A percentile compares a stretch with the other conserved stretches of the same genome.
Evolutionary conservation across 1,140 invertebrate species (phyloP).

Genomic region (Orussus abietinus): DNA sequence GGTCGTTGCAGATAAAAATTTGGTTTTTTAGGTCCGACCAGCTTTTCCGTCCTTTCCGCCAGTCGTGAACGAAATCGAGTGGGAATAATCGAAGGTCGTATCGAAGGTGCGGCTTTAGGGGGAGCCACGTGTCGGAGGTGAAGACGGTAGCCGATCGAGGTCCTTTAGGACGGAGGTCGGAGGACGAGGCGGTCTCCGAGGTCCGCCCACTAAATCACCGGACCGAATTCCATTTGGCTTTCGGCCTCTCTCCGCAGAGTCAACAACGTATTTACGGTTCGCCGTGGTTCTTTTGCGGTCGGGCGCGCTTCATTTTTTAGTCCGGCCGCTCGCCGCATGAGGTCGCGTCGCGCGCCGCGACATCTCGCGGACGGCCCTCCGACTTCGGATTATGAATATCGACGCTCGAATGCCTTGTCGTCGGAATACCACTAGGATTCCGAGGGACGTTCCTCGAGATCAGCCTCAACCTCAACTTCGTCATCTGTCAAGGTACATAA

Average conservation of each 20-base stretch:
- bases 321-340: slow-evolving; percentile 27
- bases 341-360: slow-evolving; percentile 32
- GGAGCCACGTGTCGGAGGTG: too few species aligned
- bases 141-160: slow-evolving; percentile 29
- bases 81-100: too few species aligned
- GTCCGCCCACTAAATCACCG: slow-evolving; percentile 46
- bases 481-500: too few species aligned
- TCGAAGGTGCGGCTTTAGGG: neutral
- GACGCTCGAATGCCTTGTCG: too few species aligned
- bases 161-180: too few species aligned
- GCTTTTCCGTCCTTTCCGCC: too few species aligned
- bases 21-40: too few species aligned
- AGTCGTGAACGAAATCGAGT: slow-evolving; percentile 6
- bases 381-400: slow-evolving; percentile 45
- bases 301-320: slow-evolving; percentile 8
- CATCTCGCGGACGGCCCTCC: slow-evolving; percentile 33
- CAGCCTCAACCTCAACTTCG: too few species aligned
- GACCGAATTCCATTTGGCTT: slow-evolving; percentile 47
- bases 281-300: slow-evolving; percentile 48
- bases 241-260: slow-evolving; percentile 37
- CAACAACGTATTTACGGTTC: slow-evolving; percentile 49
- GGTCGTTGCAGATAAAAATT: too few species aligned
- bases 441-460: too few species aligned
- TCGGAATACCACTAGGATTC: too few species aligned
- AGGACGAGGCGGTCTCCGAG: slow-evolving; percentile 40